Evolutionary conservation across 2,797 vertebrate species (phyloP).

Genomic region (Vespertilio murinus): DNA sequence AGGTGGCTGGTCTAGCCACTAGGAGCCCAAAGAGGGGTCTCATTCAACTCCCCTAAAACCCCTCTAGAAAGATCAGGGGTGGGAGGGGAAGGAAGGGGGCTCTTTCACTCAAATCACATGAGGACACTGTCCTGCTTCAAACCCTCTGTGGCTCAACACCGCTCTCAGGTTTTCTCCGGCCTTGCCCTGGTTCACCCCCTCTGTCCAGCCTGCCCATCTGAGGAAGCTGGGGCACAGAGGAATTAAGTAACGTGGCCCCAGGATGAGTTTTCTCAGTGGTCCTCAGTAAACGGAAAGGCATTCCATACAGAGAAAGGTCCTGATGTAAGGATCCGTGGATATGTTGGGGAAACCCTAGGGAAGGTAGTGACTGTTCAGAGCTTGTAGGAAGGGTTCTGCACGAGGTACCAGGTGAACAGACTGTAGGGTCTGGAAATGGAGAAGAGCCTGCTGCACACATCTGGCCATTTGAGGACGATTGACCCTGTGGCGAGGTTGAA

Average conservation of each 20-base stretch:
- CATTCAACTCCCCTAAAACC: not conserved
- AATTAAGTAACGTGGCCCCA: too few species aligned
- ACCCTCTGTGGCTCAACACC: not conserved
- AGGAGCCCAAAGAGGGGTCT: too few species aligned
- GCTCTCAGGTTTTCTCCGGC: not conserved
- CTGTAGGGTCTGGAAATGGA: too few species aligned
- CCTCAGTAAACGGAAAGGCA: not conserved
- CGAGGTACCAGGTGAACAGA: not conserved
- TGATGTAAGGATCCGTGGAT: not conserved
- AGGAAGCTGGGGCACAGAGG: not conserved
- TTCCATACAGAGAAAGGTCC: not conserved
- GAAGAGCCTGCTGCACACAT: not conserved
- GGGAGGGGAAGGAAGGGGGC: too few species aligned
- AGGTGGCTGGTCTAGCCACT: not conserved
- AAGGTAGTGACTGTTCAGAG: not conserved
- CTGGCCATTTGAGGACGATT: not conserved
- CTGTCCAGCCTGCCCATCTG: not conserved
- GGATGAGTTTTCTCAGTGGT: not conserved
- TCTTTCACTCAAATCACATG: not conserved
- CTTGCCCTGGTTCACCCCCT: not conserved
- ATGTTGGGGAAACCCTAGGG: not conserved
- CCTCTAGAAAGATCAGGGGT: not conserved
- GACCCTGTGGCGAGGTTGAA: accelerated
- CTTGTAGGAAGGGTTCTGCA: not conserved
- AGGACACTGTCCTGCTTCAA: not conserved